Base-by-base conservation (phyloP, 2,113 vertebrate genomes). In the Mormyrus iriodes region DNA sequence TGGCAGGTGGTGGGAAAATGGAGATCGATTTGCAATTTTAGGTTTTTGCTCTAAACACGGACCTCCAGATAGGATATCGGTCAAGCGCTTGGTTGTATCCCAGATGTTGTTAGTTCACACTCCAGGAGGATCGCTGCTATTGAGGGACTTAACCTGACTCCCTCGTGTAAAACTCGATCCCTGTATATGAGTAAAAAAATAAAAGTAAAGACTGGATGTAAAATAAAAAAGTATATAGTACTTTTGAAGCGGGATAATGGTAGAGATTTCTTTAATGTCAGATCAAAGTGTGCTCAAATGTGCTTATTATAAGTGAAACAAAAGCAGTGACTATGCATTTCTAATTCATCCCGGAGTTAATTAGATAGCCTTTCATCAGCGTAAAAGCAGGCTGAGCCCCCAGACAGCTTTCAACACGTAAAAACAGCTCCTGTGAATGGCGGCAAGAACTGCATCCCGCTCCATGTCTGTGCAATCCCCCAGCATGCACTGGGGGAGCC, bases 281-380 rank as follows among this genome's bases (percentile, higher is more conserved):
- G 24, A 51, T 49, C 83, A 83, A 83, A 83, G 35, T 24, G 21
- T 46, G 79, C 79, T 83, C 19, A 39, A 31, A 44, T 84, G 39
- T 84, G 44, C 82, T 46, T 48, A 27, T 49, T 85, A 48, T 51
- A 27, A 49, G 83, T 27, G 17, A 85, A 85, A 85, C 83, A 87
- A 87, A 87, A 61, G 55, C 55, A 39, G n/a, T 19, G 51, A 85
- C 46, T 46, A 3, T 88, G 42, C 44, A 88, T 73, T 88, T 88
- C 44, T 44, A 88, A 69, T 65, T 48, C 24, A n/a, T 19, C 87
- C 42, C 3, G 10, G 48, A 48, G 44, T 73, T 58, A 69, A 73
- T 46, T 87, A 87, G 86, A 87, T 87, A 12, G 24, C 83, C 65
- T 88, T 76, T 79, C 21, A 49, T 79, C 46, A 52, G 48, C 48